Percentiles rank a stretch among this genome's conserved stretches.
Conservation (phyloP, 2,797 vertebrate genomes). For the Ammospiza maritima region DNA sequence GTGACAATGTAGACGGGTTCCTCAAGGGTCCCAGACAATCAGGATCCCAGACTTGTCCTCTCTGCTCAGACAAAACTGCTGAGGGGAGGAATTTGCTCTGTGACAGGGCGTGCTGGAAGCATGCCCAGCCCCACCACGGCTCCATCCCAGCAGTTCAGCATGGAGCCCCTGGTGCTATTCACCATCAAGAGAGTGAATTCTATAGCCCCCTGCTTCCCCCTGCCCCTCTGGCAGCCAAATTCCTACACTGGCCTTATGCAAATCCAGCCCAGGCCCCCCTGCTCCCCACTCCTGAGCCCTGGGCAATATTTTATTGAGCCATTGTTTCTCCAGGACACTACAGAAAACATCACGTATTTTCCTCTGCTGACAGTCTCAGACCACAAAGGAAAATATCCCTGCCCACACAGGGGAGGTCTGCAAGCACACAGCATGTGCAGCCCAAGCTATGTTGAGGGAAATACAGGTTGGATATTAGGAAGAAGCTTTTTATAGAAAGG, state of each 20-base stretch:
- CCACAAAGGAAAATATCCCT: not conserved
- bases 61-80: not conserved
- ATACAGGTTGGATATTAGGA: not conserved
- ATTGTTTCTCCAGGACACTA: not conserved
- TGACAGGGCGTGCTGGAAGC: not conserved
- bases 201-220: conserved; percentile 36
- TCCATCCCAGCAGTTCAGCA: conserved; percentile 17
- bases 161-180: conserved; percentile 21
- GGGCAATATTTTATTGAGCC: not conserved
- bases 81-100: conserved; percentile 46
- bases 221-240: conserved; percentile 29
- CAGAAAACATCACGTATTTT: not conserved
- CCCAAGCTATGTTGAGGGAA: not conserved
- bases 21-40: not conserved
- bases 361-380: not conserved
- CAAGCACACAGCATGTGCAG: not conserved
- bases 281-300: not conserved
- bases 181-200: conserved; percentile 34
- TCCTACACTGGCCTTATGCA: conserved; percentile 16
- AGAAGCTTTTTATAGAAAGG: not conserved
- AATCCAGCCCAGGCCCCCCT: not conserved
- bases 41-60: not conserved
- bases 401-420: not conserved
- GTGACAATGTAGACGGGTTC: not conserved
- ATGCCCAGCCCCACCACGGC: conserved; percentile 48